Evolutionary conservation across 2,113 vertebrate genomes (phyloP).

Genomic region (Lampris incognitus): DNA sequence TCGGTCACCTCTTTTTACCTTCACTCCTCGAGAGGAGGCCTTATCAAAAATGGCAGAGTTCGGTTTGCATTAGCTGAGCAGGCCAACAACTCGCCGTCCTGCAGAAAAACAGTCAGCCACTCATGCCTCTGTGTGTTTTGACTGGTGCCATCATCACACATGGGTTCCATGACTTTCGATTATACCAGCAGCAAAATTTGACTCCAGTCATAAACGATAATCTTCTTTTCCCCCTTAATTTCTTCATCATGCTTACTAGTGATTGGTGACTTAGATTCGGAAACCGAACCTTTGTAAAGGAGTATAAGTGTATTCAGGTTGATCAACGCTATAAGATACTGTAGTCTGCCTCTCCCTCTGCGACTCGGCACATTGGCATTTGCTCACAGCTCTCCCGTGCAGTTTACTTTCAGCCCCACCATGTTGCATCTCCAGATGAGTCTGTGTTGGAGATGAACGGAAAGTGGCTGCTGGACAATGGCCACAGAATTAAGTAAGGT

Average conservation of each 20-base stretch:
- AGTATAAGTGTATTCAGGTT: not conserved
- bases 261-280: constrained; percentile 37
- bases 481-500: constrained; percentile 19
- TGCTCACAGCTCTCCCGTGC: not conserved
- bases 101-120: constrained; percentile 3
- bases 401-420: not conserved
- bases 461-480: constrained; percentile 23
- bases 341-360: not conserved
- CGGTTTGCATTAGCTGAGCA: constrained; percentile 5
- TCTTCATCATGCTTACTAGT: constrained; percentile 14
- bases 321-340: not conserved
- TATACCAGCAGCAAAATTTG: not conserved
- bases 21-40: constrained; percentile 15
- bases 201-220: not conserved
- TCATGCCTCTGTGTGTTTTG: constrained; percentile 12
- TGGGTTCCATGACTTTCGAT: constrained; percentile 6
- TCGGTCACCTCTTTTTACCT: constrained; percentile 10
- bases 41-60: not conserved
- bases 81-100: not conserved
- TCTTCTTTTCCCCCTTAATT: not conserved
- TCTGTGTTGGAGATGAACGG: constrained; percentile 13
- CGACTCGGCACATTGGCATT: not conserved
- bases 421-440: constrained; percentile 15
- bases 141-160: constrained; percentile 47
- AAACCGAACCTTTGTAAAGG: constrained; percentile 46